Conservation (phyloP, 2,113 vertebrate genomes). For the Apeltes quadracus region DNA sequence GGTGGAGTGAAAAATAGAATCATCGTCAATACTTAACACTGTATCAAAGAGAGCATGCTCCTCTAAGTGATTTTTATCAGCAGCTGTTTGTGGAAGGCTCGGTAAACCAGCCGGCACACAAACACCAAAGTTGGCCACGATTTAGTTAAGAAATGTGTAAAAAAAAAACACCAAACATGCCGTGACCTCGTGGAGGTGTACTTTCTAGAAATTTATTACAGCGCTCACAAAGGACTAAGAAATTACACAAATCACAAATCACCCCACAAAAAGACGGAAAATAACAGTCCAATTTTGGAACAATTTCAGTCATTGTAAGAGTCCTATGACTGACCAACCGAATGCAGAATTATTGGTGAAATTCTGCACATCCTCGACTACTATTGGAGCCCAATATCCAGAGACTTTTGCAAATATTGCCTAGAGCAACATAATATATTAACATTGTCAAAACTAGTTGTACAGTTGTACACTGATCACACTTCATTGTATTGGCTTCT, state of each 20-base stretch:
- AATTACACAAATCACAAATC: neutral
- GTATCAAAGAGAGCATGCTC: conserved; percentile 52
- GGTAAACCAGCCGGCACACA: conserved; percentile 11
- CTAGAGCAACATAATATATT: neutral
- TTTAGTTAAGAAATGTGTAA: conserved; percentile 18
- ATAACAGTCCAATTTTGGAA: neutral
- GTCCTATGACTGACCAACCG: neutral
- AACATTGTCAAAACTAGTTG: neutral
- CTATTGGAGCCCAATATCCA: neutral
- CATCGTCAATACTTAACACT: conserved; percentile 61
- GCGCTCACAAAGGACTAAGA: neutral
- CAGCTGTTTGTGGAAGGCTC: conserved; percentile 23
- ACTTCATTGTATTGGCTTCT: too few relatives aligned
- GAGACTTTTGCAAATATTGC: neutral
- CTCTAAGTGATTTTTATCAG: conserved; percentile 49
- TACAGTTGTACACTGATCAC: too few relatives aligned
- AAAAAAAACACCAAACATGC: conserved; percentile 3
- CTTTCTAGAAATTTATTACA: conserved; percentile 20
- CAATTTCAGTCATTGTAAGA: neutral
- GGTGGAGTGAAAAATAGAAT: conserved; percentile 35
- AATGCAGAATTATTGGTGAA: neutral
- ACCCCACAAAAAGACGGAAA: neutral
- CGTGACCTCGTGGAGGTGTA: neutral
- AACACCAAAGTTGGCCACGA: conserved; percentile 16
- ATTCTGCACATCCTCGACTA: neutral